Conservation (phyloP, 2,113 vertebrate species). For the Notothenia coriiceps region DNA sequence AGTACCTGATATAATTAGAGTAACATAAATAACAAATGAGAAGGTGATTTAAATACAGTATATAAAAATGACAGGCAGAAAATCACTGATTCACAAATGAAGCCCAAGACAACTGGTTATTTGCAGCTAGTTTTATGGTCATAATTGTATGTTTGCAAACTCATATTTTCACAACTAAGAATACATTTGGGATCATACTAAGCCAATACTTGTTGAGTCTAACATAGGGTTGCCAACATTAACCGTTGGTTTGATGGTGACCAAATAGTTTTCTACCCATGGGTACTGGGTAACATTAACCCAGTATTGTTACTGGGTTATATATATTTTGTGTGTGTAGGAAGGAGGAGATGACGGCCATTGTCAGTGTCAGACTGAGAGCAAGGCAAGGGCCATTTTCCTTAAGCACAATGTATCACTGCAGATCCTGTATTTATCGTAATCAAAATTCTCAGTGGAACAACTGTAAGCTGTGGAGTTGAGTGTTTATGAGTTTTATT, state of each 20-base stretch:
- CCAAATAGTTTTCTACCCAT: not conserved
- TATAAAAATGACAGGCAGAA: too few relatives aligned
- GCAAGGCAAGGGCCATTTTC: not conserved
- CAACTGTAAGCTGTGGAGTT: not conserved
- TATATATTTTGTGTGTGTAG: not conserved
- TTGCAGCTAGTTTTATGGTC: too few relatives aligned
- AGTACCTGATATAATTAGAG: not conserved
- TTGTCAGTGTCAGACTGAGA: not conserved
- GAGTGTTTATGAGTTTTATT: not conserved
- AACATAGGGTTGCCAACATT: not conserved
- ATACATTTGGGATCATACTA: not conserved
- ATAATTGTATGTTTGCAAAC: too few relatives aligned
- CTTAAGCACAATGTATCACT: not conserved
- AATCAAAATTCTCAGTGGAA: not conserved
- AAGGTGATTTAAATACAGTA: too few relatives aligned
- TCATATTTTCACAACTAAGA: too few relatives aligned
- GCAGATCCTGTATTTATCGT: not conserved
- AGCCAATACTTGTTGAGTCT: not conserved
- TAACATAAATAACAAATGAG: too few relatives aligned
- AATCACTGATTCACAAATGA: too few relatives aligned
- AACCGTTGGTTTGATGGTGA: not conserved
- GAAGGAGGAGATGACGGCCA: not conserved
- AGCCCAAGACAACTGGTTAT: too few relatives aligned
- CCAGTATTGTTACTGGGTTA: not conserved
- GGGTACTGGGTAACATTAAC: not conserved